Conservation (phyloP, 2,113 vertebrate genomes). For the Panthera leo region DNA sequence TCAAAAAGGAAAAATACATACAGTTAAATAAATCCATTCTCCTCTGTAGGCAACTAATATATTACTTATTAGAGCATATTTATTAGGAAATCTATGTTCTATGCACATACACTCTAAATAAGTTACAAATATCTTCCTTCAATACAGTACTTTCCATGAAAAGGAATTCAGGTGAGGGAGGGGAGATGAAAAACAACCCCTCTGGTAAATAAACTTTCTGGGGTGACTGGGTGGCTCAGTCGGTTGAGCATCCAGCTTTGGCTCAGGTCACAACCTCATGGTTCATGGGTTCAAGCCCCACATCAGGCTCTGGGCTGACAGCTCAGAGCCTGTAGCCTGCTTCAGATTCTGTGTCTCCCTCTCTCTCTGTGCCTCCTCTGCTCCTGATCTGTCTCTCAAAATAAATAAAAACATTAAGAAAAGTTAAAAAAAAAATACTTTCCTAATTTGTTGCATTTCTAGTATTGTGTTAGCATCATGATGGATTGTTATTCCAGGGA, state of each 20-base stretch:
- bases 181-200: neutral
- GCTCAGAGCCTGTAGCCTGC: no score
- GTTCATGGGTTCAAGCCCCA: no score
- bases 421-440: no score
- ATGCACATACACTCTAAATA: neutral
- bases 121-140: neutral
- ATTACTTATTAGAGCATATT: neutral
- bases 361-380: no score
- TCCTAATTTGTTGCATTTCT: neutral
- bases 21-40: neutral
- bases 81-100: neutral
- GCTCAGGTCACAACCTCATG: no score
- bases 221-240: no score
- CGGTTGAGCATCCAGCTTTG: no score
- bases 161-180: neutral
- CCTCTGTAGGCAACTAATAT: neutral
- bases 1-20: neutral
- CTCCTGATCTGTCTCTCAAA: no score
- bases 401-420: no score
- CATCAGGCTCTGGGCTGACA: no score
- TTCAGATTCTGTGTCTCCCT: no score
- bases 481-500: neutral
- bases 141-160: neutral
- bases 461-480: neutral
- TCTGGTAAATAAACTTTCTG: neutral